These are phyloP conservation scores for Atherinomorus stipes DNA, from an alignment of 2,113 vertebrate species.

Conservation along the genomic window DNA sequence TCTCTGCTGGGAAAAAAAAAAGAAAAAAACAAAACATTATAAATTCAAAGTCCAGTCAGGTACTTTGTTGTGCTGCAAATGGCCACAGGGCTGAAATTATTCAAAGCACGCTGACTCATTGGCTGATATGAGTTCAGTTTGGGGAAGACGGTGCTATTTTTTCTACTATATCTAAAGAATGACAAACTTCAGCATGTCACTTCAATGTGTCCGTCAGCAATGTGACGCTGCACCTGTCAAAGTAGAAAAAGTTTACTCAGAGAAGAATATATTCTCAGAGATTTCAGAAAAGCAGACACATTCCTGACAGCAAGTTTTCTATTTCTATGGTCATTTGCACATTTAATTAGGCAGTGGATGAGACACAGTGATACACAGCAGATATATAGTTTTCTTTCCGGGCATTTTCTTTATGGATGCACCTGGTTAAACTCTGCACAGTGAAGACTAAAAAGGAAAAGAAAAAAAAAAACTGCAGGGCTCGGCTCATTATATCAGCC, in stretches of 20 bases:
- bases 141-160: constrained; percentile 27
- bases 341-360: background rate
- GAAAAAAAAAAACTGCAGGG: background rate
- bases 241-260: constrained; percentile 29
- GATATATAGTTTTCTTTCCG: constrained; percentile 5
- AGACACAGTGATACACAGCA: background rate
- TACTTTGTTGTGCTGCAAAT: constrained; percentile 48
- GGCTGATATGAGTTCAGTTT: constrained; percentile 53
- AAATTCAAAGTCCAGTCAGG: constrained; percentile 54
- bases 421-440: constrained; percentile 18
- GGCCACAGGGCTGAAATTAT: constrained; percentile 69
- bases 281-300: constrained; percentile 10
- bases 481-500: background rate
- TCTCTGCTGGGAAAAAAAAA: background rate
- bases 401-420: background rate
- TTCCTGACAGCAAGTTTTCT: background rate
- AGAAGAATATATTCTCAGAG: constrained; percentile 13
- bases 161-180: constrained; percentile 14
- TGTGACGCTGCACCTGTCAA: constrained; percentile 18
- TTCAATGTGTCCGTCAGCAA: constrained; percentile 32
- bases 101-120: constrained; percentile 66
- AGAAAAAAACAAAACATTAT: constrained; percentile 8
- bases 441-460: background rate
- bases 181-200: constrained; percentile 22
- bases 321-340: background rate